phyloP scores from a whole-genome alignment of 2,113 vertebrate genomes.

The Glaucomys volans region DNA sequence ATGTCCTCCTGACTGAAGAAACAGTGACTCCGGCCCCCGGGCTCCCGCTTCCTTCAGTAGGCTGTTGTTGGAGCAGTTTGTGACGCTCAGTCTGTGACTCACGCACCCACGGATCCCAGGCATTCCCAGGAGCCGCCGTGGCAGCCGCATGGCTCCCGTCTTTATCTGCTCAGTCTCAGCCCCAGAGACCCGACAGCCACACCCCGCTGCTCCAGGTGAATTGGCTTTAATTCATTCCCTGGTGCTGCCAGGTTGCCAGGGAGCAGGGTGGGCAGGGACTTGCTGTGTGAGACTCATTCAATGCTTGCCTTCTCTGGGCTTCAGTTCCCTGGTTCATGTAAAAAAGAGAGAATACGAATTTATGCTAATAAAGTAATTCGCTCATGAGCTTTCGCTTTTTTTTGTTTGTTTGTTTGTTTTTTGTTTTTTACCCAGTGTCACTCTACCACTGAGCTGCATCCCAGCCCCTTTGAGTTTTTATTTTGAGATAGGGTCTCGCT shows the following conservation, averaged over 20 bases:
- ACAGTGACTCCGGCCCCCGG: rapidly evolving
- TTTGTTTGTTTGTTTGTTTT: too few species aligned
- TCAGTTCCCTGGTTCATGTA: neutral
- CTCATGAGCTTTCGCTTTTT: neutral
- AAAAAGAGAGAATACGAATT: neutral
- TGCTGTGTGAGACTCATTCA: neutral
- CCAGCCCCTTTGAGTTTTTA: too few species aligned
- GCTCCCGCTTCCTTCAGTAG: neutral
- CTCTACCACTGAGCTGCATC: too few species aligned
- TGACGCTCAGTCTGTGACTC: neutral
- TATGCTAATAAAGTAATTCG: neutral
- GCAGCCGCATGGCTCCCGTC: rapidly evolving
- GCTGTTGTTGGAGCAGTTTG: neutral
- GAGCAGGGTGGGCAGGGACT: neutral
- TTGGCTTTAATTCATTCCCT: neutral
- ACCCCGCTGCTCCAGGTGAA: too few species aligned
- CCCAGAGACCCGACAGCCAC: too few species aligned
- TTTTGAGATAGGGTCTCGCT: too few species aligned
- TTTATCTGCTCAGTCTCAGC: rapidly evolving
- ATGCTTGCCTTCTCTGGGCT: neutral
- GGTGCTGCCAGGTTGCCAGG: neutral
- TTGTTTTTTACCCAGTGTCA: too few species aligned
- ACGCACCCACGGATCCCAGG: rapidly evolving
- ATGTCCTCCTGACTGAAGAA: neutral
- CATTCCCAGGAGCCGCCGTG: rapidly evolving